Evolutionary conservation across 2,888 invertebrate genomes (phyloP), one percentile per base, ranked within the genome.

Genomic region (Drosophila diplacantha): DNA sequence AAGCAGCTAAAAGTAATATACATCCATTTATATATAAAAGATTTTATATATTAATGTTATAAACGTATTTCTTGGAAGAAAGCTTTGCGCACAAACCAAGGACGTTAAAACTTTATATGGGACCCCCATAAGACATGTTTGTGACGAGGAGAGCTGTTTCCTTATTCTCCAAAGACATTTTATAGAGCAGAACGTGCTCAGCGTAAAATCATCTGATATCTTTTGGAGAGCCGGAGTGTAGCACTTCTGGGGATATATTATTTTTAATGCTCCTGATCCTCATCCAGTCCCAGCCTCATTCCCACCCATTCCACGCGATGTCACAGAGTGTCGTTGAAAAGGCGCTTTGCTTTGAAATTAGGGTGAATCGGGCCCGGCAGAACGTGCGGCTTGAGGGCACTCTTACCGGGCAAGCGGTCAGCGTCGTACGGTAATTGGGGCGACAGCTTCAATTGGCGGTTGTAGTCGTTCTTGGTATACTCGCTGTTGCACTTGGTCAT

Each of bases 371-470:
- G 94, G 1, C 93, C 93, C 0, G 92, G 91, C 2, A 92, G 89
- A 0, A 91, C 90, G 47, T 90, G 90, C 0, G 91, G 91, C 81
- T 95, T 95, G 3, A 95, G 86, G n/a, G 94, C 91, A 0, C 95
- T 93, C 73, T 93, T 93, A 0, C 85, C 84, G 0, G 96, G 96
- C 74, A 90, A 91, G 56, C 91, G 92, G 18, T 89, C 90, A 0
- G 93, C 91, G 83, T 95, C 94, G 71, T 90, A 95, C 0, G 95
- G 95, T 69, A 95, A 91, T 8, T 90, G 92, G 0, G 95, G 95
- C 38, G 94, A 94, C 51, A 91, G 91, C 44, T 90, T 88, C 0
- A 96, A 90, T 77, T 93, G 93, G 32, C 91, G 90, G 18, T 92
- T 90, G 74, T 95, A 95, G 69, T 95, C 95, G 3, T 92, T 89